phyloP scores from a whole-genome alignment of 2,113 vertebrate species.

The Epinephelus moara region DNA sequence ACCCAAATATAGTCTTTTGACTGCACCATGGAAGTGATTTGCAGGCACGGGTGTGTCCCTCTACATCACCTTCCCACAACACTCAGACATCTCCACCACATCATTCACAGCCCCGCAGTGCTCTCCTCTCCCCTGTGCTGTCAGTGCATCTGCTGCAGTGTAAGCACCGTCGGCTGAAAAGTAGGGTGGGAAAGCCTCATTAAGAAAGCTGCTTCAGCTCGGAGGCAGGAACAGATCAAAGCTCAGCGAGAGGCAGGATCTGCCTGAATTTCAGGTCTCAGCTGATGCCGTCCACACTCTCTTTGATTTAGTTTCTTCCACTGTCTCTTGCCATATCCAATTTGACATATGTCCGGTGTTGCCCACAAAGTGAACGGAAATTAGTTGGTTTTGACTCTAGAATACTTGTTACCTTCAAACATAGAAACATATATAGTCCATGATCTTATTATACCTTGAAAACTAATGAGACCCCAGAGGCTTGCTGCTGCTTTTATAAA shows the following conservation, averaged over 20 bases:
- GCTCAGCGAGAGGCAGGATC: constrained; percentile 26
- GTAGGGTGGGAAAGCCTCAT: constrained; percentile 67
- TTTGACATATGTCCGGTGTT: constrained; percentile 19
- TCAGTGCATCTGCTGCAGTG: constrained; percentile 68
- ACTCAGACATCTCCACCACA: background rate
- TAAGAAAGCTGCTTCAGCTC: constrained; percentile 50
- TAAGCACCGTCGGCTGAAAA: constrained; percentile 46
- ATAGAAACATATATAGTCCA: background rate
- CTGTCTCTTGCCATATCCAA: background rate
- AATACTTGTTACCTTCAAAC: background rate
- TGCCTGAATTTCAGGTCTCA: constrained; percentile 3
- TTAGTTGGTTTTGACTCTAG: background rate
- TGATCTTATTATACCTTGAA: constrained; percentile 35
- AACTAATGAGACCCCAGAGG: constrained; percentile 42
- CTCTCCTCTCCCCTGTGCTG: constrained; percentile 33
- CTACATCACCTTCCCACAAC: background rate
- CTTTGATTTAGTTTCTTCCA: constrained; percentile 16
- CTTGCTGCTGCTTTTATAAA: constrained; percentile 47
- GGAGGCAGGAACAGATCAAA: constrained; percentile 55
- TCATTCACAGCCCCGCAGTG: constrained; percentile 57
- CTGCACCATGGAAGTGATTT: background rate
- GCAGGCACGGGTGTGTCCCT: constrained; percentile 9
- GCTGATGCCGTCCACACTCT: background rate
- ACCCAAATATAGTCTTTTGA: background rate
- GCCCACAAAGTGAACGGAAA: background rate